Evolutionary conservation across 2,888 invertebrate species (phyloP), one percentile per base, ranked within the genome.

Genomic region (Eumacrocentrus americanus): DNA sequence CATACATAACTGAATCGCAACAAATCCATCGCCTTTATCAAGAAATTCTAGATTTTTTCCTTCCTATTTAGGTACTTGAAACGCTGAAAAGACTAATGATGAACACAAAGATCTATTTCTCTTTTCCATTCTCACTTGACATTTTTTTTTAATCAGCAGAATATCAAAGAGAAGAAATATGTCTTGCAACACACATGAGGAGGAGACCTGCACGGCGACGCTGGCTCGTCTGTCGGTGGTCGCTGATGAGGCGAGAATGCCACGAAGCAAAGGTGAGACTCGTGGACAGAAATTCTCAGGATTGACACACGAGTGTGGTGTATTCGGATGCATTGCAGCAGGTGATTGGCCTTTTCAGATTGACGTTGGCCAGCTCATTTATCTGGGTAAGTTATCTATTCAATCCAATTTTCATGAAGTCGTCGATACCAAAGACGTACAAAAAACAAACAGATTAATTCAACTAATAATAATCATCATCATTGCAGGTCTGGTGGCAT

Each of bases 321-420:
- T 98, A 29, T 97, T 98, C 82, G 98, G 95, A 0, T 95, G 95
- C 44, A 92, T 98, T 61, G 92, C 94, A n/a, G 89, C 91, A 0
- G 94, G 92, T 4, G 91, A 93, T 60, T 96, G 95, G 94, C 95
- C 95, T 0, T 92, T 94, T 0, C 88, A 90, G 68, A 86, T 96
- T 60, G 95, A 96, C 80, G 90, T 97, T 16, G 89, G 91, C 0
- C 95, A 96, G 80, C 91, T 95, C 67, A 90, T 97, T 76, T 95
- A 94, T 77, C 85, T 96, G 71, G 97, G 80, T 78, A 65, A 68
- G n/a, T n/a, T n/a, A n/a, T n/a, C n/a, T n/a, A n/a, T n/a, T n/a
- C n/a, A n/a, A n/a, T n/a, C n/a, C n/a, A n/a, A n/a, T n/a, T n/a
- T n/a, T n/a, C n/a, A n/a, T n/a, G n/a, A n/a, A n/a, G n/a, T n/a